Percentiles rank a stretch among this genome's conserved stretches.
phyloP scores from a whole-genome alignment of 2,797 vertebrate genomes.

The Stomatorhinus walkeri region DNA sequence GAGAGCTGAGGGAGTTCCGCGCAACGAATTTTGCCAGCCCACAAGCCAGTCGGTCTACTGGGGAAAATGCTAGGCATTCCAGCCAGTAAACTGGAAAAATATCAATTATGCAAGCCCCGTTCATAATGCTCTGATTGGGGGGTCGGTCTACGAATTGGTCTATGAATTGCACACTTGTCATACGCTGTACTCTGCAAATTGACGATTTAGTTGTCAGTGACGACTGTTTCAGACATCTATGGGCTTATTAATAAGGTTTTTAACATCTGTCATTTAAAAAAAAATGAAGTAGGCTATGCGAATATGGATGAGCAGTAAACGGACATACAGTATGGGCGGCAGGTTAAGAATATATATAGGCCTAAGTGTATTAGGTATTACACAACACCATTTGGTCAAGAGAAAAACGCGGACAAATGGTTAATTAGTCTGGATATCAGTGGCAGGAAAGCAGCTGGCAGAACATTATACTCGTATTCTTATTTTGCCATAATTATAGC shows the following conservation, averaged over 20 bases:
- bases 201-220: background rate
- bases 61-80: background rate
- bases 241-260: background rate
- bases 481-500: background rate
- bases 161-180: background rate
- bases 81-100: background rate
- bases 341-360: background rate
- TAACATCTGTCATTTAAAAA: background rate
- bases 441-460: background rate
- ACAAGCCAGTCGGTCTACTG: background rate
- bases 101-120: background rate
- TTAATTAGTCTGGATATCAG: background rate
- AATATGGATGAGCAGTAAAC: background rate
- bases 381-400: background rate
- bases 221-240: background rate
- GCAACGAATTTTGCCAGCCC: background rate
- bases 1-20: background rate
- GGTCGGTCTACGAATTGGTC: background rate
- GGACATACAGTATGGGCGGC: background rate
- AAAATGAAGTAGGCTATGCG: background rate
- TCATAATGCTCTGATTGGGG: background rate
- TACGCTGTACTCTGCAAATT: background rate
- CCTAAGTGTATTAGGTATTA: background rate
- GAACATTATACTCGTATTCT: background rate
- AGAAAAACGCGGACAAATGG: background rate